Evolutionary conservation across 2,888 invertebrate species (phyloP).

Genomic region (Gymnocheta viridis): DNA sequence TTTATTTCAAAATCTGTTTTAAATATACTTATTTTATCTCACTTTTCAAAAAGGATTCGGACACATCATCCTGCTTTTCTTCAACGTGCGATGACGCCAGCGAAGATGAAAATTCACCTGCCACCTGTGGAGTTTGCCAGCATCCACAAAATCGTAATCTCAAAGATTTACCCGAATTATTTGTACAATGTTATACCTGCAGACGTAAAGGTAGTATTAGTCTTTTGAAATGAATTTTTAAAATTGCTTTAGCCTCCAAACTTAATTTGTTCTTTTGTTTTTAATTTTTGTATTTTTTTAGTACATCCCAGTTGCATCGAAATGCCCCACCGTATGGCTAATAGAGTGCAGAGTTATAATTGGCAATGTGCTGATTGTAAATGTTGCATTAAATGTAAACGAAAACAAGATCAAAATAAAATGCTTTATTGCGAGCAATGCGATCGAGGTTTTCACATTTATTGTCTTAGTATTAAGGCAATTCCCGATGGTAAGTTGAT

Average conservation of each 20-base stretch:
- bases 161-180: conserved; percentile 84
- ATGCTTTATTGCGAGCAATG: conserved; percentile 98
- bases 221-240: neutral
- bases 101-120: conserved; percentile 73
- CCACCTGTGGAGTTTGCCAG: conserved; percentile 84
- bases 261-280: neutral
- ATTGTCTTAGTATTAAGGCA: conserved; percentile 91
- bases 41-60: conserved; percentile 58
- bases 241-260: neutral
- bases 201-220: conserved; percentile 83
- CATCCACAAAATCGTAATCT: conserved; percentile 84
- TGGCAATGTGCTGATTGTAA: conserved; percentile 98
- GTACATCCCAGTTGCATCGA: conserved; percentile 95
- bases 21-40: neutral
- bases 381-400: conserved; percentile 91
- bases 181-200: conserved; percentile 85
- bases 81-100: conserved; percentile 57
- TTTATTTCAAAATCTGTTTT: neutral
- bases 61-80: conserved; percentile 55
- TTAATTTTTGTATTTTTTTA: too few relatives aligned
- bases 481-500: conserved; percentile 88
- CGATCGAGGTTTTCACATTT: conserved; percentile 96
- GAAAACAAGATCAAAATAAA: conserved; percentile 92
- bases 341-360: conserved; percentile 91
- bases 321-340: conserved; percentile 91